Evolutionary conservation across 1,140 invertebrate genomes (phyloP).

Genomic region (Zaprionus taronus): DNA sequence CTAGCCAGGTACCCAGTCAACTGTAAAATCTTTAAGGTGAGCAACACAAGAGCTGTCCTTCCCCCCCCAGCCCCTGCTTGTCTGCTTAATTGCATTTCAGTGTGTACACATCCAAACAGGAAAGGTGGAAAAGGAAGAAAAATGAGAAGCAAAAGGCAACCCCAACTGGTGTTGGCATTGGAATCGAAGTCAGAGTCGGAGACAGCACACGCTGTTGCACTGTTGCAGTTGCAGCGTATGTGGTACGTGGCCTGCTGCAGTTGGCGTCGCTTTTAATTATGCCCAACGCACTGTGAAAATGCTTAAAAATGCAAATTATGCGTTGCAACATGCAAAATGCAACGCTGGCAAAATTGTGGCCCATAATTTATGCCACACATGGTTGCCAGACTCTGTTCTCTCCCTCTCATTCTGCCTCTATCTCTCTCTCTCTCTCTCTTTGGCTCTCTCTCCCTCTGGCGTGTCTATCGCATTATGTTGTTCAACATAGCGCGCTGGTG

Average conservation of each 20-base stretch:
- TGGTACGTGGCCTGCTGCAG: background rate
- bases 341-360: conserved; percentile 63
- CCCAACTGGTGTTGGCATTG: background rate
- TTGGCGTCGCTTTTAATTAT: conserved; percentile 69
- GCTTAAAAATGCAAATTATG: conserved; percentile 81
- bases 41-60: conserved; percentile 24
- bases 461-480: conserved; percentile 66
- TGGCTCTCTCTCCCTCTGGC: conserved; percentile 8
- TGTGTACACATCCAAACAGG: conserved; percentile 32
- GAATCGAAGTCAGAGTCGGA: background rate
- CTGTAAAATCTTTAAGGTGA: conserved; percentile 58
- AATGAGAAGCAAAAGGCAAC: conserved; percentile 2
- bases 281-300: conserved; percentile 76
- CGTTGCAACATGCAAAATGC: conserved; percentile 74
- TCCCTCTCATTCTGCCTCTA: background rate
- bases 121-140: background rate
- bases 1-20: conserved; percentile 30
- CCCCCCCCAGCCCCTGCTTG: conserved; percentile 14
- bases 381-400: background rate
- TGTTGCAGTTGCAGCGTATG: background rate
- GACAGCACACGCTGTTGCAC: no score
- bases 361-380: conserved; percentile 72
- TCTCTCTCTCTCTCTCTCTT: conserved; percentile 19
- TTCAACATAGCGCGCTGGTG: conserved; percentile 61
- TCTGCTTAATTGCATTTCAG: conserved; percentile 60